Evolutionary conservation across 2,797 vertebrate genomes (phyloP), one percentile per base, ranked within the genome.

Genomic region (Sandelia bainsii): DNA sequence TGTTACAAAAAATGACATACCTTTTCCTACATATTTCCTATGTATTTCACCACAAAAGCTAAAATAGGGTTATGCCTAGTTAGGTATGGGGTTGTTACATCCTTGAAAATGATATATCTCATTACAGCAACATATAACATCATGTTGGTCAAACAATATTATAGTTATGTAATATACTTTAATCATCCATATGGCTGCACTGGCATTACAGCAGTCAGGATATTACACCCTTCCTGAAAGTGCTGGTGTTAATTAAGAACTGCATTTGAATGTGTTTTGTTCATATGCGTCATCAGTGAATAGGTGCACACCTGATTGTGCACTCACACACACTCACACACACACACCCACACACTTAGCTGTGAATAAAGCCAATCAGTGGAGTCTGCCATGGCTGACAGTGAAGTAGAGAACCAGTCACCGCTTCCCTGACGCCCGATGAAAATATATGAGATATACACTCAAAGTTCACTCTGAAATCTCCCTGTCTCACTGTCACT

Each of bases 371-470:
- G 69, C 73, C 80, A 80, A 82, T 88, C 80, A 82, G 64, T 23
- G 59, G 46, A 76, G 80, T 65, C 75, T 82, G 79, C 87, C 87
- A 75, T 57, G 56, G 74, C 75, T 80, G 84, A 82, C 85, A 77
- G 83, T 59, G 75, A 81, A 75, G 75, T 54, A 70, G 62, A 65
- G 72, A 80, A 66, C 60, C 66, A 61, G 74, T 66, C 78, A 62
- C 23, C 0, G 75, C 62, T 66, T 83, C 88, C 89, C 88, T 64
- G 39, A 81, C 87, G 90, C 84, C 79, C 72, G 71, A 87, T 81
- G 79, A 82, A 86, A 92, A 92, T 86, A 89, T 86, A 90, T 87
- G 83, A 92, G 84, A 81, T 85, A 79, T 84, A 76, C 74, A 74
- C 81, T 79, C 80, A 88, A 74, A 82, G 84, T 91, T 87, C 80